Evolutionary conservation across 2,888 invertebrate species (phyloP), one percentile per base, ranked within the genome.

Genomic region (Cataglyphis rosenhaueri): DNA sequence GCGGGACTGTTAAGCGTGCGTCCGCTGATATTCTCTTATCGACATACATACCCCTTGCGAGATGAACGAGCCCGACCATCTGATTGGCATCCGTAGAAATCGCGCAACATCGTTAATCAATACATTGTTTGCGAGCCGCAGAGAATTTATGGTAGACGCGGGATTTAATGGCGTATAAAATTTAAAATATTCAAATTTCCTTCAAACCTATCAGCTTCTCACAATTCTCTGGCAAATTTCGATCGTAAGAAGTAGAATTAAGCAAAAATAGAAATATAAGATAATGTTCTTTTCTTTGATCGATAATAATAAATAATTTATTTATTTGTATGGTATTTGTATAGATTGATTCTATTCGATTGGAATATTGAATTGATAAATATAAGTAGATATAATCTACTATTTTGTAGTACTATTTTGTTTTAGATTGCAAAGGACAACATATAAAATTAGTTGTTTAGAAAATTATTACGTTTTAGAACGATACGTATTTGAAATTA

Each of bases 1-100:
- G 41, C 18, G 18, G 15, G 41, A 21, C n/a, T 71, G 29, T 32
- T 64, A 75, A 74, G 25, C 57, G 74, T 21, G 41, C 41, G 35
- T 65, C 59, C 81, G 59, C 65, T 35, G 65, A 82, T 82, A 82
- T 65, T 75, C 81, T 84, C 86, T 78, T 87, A 87, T 88, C 81
- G 87, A 86, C 86, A 83, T 75, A 78, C 41, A 48, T 83, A 65
- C 73, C 68, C 41, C 44, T 55, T 35, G 41, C 52, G 73, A 55
- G 74, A 62, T 62, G 64, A 73, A 75, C 52, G 29, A 75, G 62
- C 38, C 62, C 48, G 61, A 32, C 32, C 25, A 62, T 32, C 48
- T 57, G 76, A 76, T 66, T 66, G 76, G 21, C 66, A 76, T 57
- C 66, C 55, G 57, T 41, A 66, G 66, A 76, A 66, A 76, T 76